Base-by-base conservation (phyloP, 2,797 vertebrate species). In the Chrysocyon brachyurus region DNA sequence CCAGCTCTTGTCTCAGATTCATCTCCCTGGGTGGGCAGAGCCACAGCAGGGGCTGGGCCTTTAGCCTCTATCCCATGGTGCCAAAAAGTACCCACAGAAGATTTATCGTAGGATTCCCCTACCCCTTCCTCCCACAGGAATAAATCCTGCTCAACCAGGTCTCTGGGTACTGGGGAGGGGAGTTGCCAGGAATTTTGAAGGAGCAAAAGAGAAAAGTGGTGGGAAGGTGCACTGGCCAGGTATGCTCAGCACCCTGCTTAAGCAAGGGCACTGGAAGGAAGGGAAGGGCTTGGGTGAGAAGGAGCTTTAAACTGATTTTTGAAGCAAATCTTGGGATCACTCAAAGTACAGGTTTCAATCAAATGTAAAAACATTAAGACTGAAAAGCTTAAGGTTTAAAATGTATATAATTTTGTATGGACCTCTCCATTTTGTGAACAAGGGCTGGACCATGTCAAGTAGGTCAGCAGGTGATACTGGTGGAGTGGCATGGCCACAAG, bases 401-500 rank as follows among this genome's bases (percentile, higher is more conserved):
- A 56, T 26, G 3, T 81, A 66, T 64, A 46, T 72, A 17, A 56
- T 15, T 22, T 31, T 8, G 40, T 28, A 10, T 12, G 17, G 24
- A 10, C 1, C 54, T 92, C 52, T 26, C 54, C 46, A 57, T 64
- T 36, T 36, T 33, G 12, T 12, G 54, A 15, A 24, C 22, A 57
- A 54, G 66, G 16, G 7, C 28, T 28, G 59, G 33, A 31, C 28
- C 61, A 46, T 10, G 17, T 21, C 57, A 52, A 15, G 22, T 89
- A 49, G 54, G 49, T 66, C 61, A 57, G 17, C n/a, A 75, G 28
- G 17, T 46, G n/a, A 26, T 14, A 5, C 2, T 2, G 61, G 54
- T 2, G 56, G n/a, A 56, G 46, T 0, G 22, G 11, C 1, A 0
- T 15, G 40, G 66, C 64, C 57, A 3, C 14, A 22, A 70, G 21